Conservation (phyloP, 2,888 invertebrate genomes). For the Malacosoma neustria region DNA sequence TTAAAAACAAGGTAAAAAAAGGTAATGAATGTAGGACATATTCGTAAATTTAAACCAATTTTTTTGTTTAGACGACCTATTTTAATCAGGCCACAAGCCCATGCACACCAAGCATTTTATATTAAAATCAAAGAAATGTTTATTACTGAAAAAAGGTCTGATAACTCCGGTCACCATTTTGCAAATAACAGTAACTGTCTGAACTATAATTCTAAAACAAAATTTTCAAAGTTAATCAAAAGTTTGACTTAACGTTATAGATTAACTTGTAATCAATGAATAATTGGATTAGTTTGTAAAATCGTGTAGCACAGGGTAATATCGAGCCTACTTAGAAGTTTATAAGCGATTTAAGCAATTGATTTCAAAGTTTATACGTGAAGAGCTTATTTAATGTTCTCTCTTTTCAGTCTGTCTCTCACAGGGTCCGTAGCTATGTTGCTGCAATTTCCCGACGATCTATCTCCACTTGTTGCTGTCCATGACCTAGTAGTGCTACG, state of each 20-base stretch:
- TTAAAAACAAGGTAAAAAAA: slow-evolving; percentile 24
- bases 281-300: not conserved
- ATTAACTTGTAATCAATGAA: not conserved
- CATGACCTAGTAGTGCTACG: no score
- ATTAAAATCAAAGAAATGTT: slow-evolving; percentile 44
- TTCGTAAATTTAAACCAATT: slow-evolving; percentile 36
- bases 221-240: slow-evolving; percentile 5
- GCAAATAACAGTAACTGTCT: no score
- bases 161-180: slow-evolving; percentile 23
- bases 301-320: not conserved
- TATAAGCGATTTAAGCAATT: not conserved
- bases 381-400: no score
- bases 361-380: not conserved
- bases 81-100: slow-evolving; percentile 45
- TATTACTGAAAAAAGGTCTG: slow-evolving; percentile 18
- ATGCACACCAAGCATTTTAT: slow-evolving; percentile 39
- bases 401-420: no score
- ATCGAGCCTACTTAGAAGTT: not conserved
- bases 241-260: not conserved
- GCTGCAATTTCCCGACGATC: no score
- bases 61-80: slow-evolving; percentile 18
- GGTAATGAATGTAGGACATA: slow-evolving; percentile 25
- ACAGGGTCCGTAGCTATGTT: no score
- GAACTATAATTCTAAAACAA: no score
- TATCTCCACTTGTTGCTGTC: no score